Evolutionary conservation across 2,888 invertebrate genomes (phyloP), one percentile per base, ranked within the genome.

Genomic region (Sesamia inferens): DNA sequence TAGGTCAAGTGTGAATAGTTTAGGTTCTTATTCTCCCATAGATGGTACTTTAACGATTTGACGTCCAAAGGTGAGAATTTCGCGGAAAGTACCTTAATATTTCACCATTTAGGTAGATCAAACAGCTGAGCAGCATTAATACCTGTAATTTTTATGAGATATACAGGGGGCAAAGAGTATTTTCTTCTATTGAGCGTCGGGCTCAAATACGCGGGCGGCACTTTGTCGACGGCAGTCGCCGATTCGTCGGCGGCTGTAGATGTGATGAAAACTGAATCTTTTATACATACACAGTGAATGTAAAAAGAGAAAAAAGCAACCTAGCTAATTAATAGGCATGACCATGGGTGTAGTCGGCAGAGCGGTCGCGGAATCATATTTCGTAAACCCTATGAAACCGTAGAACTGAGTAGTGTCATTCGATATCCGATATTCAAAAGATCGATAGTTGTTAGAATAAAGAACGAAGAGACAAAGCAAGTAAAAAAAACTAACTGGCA

Each of bases 401-500:
- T 65, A 66, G 51, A 76, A 78, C 73, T 77, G 81, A 81, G 76
- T 79, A 86, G 78, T 86, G 82, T 71, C 76, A 80, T 78, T 76
- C 79, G 83, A 80, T 84, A 82, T 81, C 73, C 79, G 74, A 83
- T 84, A 78, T 81, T 85, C 84, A 74, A 67, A 86, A 87, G 87
- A 90, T 90, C 89, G 87, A 90, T 90, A 87, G 87, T 83, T 85
- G 85, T 88, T 86, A 80, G 83, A 88, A 90, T 86, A 89, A 91
- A 90, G 88, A 87, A 89, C 78, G 84, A 85, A 83, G 79, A 73
- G 71, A 64, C 73, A 84, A 89, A 89, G 88, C 84, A 88, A 88
- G 82, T 76, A 87, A 89, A 90, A 90, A 31, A 85, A 79, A 81
- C 72, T 70, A 90, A 89, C 86, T 87, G 85, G 86, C 81, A 81